Evolutionary conservation across 2,113 vertebrate genomes (phyloP).

Genomic region (Marmota monax): DNA sequence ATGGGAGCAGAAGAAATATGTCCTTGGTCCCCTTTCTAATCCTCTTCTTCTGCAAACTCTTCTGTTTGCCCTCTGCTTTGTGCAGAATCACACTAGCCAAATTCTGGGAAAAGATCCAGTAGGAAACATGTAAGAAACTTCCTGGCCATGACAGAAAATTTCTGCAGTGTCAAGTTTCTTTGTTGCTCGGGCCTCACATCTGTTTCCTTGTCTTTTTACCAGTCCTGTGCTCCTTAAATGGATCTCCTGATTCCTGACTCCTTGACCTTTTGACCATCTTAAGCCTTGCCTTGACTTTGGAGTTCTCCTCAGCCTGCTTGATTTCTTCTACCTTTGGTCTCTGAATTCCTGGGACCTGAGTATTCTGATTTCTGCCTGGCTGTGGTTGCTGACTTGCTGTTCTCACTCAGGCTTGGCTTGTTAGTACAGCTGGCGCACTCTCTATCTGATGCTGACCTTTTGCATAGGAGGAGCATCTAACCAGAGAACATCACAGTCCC

Average conservation of each 20-base stretch:
- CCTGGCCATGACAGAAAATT: conserved; percentile 61
- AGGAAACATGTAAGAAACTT: conserved; percentile 76
- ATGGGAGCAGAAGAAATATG: background rate
- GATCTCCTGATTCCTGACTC: conserved; percentile 65
- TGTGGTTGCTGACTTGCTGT: background rate
- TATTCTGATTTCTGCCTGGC: background rate
- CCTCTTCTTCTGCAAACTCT: background rate
- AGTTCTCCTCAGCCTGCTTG: background rate
- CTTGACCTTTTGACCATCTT: conserved; percentile 41
- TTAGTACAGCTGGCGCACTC: background rate
- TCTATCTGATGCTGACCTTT: background rate
- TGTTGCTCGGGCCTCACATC: conserved; percentile 74
- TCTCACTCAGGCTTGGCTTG: background rate
- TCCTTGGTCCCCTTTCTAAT: background rate
- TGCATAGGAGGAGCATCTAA: background rate
- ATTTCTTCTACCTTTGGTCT: background rate
- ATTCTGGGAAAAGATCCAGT: conserved; percentile 74
- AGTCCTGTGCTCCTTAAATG: conserved; percentile 39
- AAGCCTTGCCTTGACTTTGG: background rate
- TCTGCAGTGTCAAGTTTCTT: conserved; percentile 59
- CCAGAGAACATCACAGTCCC: background rate
- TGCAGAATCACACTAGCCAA: background rate
- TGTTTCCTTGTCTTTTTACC: conserved; percentile 78
- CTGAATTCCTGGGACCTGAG: background rate
- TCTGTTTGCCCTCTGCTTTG: background rate